A percentile compares a stretch with the other conserved stretches of the same genome.
Conservation (phyloP, 2,113 vertebrate species). For the Sakesphorus luctuosus region DNA sequence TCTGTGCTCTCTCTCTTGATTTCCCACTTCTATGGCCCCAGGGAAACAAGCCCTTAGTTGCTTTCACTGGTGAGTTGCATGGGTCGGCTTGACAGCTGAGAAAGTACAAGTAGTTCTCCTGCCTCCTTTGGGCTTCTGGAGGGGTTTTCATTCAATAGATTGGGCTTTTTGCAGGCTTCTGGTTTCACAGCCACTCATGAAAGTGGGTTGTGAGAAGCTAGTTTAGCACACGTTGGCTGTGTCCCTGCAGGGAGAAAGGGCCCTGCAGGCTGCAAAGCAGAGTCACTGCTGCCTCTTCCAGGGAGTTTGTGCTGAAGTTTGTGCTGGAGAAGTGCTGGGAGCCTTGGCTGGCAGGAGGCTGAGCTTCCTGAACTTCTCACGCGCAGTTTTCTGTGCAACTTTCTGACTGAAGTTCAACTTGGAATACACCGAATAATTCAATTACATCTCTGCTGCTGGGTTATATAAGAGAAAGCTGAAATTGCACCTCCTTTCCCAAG, state of each 20-base stretch:
- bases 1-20: background rate
- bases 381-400: background rate
- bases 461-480: slow-evolving; percentile 7
- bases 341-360: background rate
- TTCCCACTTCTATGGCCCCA: background rate
- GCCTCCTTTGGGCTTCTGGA: background rate
- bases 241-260: background rate
- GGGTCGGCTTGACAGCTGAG: background rate
- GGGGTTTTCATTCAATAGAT: background rate
- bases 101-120: background rate
- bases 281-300: background rate
- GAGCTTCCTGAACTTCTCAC: background rate
- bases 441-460: background rate
- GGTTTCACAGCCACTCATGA: background rate
- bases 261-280: background rate
- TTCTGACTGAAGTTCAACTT: background rate
- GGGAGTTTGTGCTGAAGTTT: background rate
- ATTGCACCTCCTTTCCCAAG: background rate
- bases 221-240: accelerated
- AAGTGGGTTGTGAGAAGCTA: background rate
- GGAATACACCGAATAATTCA: background rate
- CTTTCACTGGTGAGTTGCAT: background rate
- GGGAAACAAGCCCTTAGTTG: background rate
- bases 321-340: background rate
- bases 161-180: background rate